Conservation (phyloP, 2,113 vertebrate species). For the Penelope pileata region DNA sequence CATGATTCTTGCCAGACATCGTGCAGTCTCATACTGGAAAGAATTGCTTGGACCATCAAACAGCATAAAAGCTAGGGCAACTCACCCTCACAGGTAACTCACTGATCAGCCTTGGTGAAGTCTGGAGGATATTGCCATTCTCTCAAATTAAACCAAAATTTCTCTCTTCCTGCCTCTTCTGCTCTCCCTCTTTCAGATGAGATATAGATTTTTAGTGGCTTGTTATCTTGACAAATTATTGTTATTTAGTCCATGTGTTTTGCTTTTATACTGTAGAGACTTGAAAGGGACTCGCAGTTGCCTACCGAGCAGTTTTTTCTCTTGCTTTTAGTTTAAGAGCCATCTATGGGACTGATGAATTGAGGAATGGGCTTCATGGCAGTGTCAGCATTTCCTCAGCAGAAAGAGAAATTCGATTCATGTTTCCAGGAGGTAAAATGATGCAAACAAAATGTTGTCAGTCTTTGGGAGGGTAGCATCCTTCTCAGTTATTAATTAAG, state of each 20-base stretch:
- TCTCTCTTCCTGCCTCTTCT: accelerated
- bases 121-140: background rate
- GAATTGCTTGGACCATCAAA: conserved; percentile 88
- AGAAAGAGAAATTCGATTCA: conserved; percentile 90
- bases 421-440: conserved; percentile 90
- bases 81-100: conserved; percentile 87
- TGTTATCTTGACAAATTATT: background rate
- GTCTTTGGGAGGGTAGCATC: background rate
- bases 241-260: background rate
- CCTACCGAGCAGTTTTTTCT: background rate
- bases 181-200: background rate
- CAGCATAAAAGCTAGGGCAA: conserved; percentile 83
- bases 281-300: background rate
- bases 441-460: background rate
- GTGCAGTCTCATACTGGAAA: conserved; percentile 89
- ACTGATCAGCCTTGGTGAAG: background rate
- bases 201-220: background rate
- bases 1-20: conserved; percentile 82
- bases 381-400: conserved; percentile 84
- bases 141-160: background rate
- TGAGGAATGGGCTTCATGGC: conserved; percentile 92
- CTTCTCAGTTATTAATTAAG: background rate
- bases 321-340: conserved; percentile 87
- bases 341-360: conserved; percentile 89
- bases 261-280: background rate